phyloP scores from a whole-genome alignment of 1,140 invertebrate species.

The Dreissena rostriformis region DNA sequence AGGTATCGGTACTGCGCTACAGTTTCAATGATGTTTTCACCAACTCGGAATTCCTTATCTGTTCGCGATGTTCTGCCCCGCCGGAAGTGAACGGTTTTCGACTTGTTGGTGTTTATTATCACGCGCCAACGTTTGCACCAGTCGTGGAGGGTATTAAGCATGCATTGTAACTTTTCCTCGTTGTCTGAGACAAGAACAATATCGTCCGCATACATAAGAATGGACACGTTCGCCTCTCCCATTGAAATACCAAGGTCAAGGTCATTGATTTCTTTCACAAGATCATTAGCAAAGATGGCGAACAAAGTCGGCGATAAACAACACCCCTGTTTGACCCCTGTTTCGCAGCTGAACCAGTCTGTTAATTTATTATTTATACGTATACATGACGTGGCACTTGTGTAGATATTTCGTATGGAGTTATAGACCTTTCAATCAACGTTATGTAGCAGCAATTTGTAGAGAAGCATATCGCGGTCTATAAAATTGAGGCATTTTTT shows the following conservation, averaged over 20 bases:
- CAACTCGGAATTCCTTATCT: not conserved
- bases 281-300: not conserved
- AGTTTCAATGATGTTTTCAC: slow-evolving; percentile 12
- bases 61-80: not conserved
- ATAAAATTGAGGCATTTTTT: slow-evolving; percentile 30
- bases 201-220: slow-evolving; percentile 54
- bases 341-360: slow-evolving; percentile 16
- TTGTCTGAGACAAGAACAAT: slow-evolving; percentile 43
- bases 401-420: slow-evolving; percentile 11
- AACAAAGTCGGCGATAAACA: slow-evolving; percentile 14
- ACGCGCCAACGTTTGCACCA: slow-evolving; percentile 46
- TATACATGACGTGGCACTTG: not conserved
- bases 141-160: slow-evolving; percentile 13
- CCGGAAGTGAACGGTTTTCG: slow-evolving; percentile 14
- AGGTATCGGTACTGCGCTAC: slow-evolving; percentile 38
- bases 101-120: slow-evolving; percentile 34
- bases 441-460: slow-evolving; percentile 4
- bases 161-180: slow-evolving; percentile 9
- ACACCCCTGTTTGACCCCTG: slow-evolving; percentile 20
- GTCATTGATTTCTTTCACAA: slow-evolving; percentile 15
- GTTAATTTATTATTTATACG: slow-evolving; percentile 17
- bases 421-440: slow-evolving; percentile 4
- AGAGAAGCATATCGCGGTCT: slow-evolving; percentile 29
- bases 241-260: slow-evolving; percentile 19
- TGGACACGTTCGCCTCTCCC: not conserved